These are phyloP conservation scores for Drosophila buzzatii DNA, from an alignment of 2,888 invertebrate genomes.

Conservation along the genomic window DNA sequence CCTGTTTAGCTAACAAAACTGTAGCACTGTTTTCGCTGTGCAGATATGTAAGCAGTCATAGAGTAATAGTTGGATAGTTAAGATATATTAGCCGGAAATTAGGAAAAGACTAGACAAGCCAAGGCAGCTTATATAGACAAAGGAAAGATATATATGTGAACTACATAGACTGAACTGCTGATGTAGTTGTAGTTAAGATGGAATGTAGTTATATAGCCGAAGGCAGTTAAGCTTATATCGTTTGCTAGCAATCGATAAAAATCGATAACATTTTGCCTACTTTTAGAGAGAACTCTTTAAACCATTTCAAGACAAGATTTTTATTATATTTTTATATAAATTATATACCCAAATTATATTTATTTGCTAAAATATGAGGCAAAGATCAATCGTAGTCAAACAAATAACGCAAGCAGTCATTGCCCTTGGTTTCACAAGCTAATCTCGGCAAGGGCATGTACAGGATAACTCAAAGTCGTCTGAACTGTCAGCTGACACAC, in stretches of 20 bases:
- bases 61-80: not conserved
- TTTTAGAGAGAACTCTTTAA: too few species aligned
- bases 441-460: not conserved
- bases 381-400: not conserved
- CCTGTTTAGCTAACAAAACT: not conserved
- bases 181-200: too few species aligned
- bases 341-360: too few species aligned
- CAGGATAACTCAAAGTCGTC: constrained; percentile 1
- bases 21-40: not conserved
- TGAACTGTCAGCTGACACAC: not conserved
- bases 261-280: not conserved
- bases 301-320: too few species aligned
- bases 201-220: too few species aligned
- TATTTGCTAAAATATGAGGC: too few species aligned
- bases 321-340: too few species aligned
- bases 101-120: not conserved
- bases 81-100: not conserved
- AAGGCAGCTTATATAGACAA: not conserved
- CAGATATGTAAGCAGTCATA: not conserved
- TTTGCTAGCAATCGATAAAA: not conserved
- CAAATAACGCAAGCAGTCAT: not conserved
- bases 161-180: too few species aligned
- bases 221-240: too few species aligned
- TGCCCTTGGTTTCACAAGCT: not conserved
- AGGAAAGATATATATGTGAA: not conserved